Conservation (phyloP, 1,140 invertebrate genomes). For the Daktulosphaira vitifoliae region DNA sequence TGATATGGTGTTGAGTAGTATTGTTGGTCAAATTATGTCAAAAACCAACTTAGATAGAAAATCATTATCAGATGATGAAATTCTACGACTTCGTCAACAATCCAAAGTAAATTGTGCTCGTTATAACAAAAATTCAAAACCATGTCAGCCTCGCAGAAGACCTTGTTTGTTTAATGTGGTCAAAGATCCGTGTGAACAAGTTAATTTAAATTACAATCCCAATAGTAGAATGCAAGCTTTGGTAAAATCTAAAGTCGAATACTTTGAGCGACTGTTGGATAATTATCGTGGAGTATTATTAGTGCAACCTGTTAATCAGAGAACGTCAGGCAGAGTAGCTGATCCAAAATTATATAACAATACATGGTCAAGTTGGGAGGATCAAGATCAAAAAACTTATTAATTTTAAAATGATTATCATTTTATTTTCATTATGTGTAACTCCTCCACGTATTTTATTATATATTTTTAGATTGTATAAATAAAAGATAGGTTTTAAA, state of each 20-base stretch:
- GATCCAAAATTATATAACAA: slow-evolving; percentile 32
- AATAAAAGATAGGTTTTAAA: no score
- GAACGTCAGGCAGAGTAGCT: background rate
- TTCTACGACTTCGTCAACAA: background rate
- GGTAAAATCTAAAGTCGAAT: slow-evolving; percentile 13
- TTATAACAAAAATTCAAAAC: slow-evolving; percentile 37
- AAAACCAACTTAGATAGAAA: background rate
- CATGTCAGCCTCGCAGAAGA: slow-evolving; percentile 48
- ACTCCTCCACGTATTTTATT: no score
- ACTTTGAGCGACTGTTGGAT: slow-evolving; percentile 4
- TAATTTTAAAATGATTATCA: no score
- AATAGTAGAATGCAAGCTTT: background rate
- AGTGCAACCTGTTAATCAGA: background rate
- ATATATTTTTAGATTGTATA: no score
- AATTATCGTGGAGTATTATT: background rate
- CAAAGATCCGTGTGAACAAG: slow-evolving; percentile 66
- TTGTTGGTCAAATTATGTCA: background rate
- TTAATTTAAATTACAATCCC: slow-evolving; percentile 49
- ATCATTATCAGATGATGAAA: background rate
- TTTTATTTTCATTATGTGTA: no score
- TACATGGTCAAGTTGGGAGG: slow-evolving; percentile 32
- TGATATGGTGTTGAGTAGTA: background rate
- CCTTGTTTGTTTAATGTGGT: slow-evolving; percentile 66
- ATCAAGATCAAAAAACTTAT: background rate
- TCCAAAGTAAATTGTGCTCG: background rate